phyloP scores from a whole-genome alignment of 2,113 vertebrate species.

The Eubucco bourcierii region DNA sequence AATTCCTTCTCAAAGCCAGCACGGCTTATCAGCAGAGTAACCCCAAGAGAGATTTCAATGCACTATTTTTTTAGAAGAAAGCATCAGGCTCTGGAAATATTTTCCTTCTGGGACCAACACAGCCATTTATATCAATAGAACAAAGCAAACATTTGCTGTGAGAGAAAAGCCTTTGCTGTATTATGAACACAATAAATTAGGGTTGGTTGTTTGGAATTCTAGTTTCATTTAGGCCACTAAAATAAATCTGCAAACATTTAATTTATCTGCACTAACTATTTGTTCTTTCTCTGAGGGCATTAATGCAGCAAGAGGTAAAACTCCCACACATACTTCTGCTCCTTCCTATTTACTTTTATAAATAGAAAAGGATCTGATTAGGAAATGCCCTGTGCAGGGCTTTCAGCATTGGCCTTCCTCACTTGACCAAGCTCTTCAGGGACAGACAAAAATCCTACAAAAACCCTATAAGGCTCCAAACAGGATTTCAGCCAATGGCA shows the following conservation, averaged over 20 bases:
- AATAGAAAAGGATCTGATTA: background rate
- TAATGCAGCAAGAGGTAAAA: background rate
- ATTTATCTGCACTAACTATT: background rate
- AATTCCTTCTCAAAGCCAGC: background rate
- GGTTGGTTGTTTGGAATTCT: background rate
- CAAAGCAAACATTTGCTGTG: conserved; percentile 46
- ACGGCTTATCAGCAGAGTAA: background rate
- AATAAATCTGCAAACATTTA: conserved; percentile 20
- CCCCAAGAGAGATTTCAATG: background rate
- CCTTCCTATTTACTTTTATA: background rate
- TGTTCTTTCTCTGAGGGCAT: background rate
- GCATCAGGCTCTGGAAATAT: background rate
- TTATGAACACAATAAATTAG: background rate
- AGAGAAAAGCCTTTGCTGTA: conserved; percentile 22
- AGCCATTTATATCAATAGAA: background rate
- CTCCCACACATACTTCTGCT: background rate
- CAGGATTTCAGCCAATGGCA: background rate
- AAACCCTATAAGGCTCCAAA: background rate
- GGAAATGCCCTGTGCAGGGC: background rate
- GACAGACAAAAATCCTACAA: background rate
- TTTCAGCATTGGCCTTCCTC: background rate
- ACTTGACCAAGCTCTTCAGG: background rate
- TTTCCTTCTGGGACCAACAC: conserved; percentile 19
- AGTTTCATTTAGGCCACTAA: background rate
- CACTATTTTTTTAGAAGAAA: background rate